A percentile compares a stretch with the other conserved stretches of the same genome.
Evolutionary conservation across 2,888 invertebrate species (phyloP).

Genomic region (Melinaea marsaeus): DNA sequence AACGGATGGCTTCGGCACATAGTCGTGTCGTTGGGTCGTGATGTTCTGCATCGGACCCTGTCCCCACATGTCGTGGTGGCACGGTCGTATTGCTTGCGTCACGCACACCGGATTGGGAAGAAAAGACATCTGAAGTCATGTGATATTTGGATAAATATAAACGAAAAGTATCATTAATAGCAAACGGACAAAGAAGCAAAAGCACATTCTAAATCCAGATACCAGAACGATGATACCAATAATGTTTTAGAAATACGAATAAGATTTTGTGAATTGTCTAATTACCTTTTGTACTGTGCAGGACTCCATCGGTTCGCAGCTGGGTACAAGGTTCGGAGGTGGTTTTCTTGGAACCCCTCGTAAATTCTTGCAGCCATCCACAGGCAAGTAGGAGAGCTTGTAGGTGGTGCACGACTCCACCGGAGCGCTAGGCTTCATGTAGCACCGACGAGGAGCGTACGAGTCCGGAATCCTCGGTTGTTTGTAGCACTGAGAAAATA

Average conservation of each 20-base stretch:
- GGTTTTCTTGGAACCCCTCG: constrained; percentile 58
- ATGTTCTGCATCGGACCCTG: constrained; percentile 84
- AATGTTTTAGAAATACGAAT: too few species aligned
- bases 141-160: background rate
- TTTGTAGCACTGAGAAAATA: constrained; percentile 64
- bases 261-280: too few species aligned
- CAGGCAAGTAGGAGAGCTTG: constrained; percentile 80
- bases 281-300: constrained; percentile 63
- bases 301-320: constrained; percentile 69
- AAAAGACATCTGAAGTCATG: constrained; percentile 67
- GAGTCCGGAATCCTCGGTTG: constrained; percentile 78
- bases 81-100: constrained; percentile 80
- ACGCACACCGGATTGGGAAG: constrained; percentile 77
- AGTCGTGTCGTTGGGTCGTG: constrained; percentile 87
- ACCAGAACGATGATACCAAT: too few species aligned
- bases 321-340: constrained; percentile 56
- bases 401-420: constrained; percentile 81
- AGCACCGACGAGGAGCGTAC: constrained; percentile 76
- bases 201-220: too few species aligned
- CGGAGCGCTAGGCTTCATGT: constrained; percentile 76
- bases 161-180: too few species aligned
- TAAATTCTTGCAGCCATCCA: constrained; percentile 58
- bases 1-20: constrained; percentile 80
- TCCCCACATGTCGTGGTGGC: constrained; percentile 80
- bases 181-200: too few species aligned